Percentiles rank a stretch among this genome's conserved stretches.
Evolutionary conservation across 2,888 invertebrate genomes (phyloP).

Genomic region (Tenthredo notha): DNA sequence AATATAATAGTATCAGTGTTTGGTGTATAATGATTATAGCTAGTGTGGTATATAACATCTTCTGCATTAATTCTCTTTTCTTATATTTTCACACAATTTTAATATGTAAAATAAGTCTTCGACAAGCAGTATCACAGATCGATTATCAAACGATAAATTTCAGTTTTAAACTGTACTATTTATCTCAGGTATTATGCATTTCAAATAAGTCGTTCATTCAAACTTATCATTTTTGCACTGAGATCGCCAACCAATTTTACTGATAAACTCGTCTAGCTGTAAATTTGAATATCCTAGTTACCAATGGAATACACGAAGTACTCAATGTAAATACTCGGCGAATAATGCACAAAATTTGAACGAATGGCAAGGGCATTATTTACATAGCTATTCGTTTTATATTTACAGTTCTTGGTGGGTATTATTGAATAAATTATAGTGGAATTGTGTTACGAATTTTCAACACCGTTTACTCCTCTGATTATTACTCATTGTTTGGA

Average conservation of each 20-base stretch:
- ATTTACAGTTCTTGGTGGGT: conserved; percentile 16
- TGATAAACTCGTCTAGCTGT: not conserved
- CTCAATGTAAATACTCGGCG: not conserved
- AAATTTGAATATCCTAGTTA: not conserved
- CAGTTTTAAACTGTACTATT: conserved; percentile 8
- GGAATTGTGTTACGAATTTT: not conserved
- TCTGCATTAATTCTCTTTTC: not conserved
- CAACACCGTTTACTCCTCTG: not conserved
- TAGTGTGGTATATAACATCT: not conserved
- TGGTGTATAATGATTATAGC: not conserved
- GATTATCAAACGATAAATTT: not conserved
- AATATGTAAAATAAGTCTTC: not conserved
- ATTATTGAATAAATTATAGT: conserved; percentile 13
- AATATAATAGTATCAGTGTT: not conserved
- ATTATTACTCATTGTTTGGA: not conserved
- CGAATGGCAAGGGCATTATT: not conserved
- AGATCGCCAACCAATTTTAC: conserved; percentile 38
- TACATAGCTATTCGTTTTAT: not conserved
- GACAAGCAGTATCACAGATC: conserved; percentile 22
- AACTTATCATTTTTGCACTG: not conserved
- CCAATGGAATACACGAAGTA: not conserved
- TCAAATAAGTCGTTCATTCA: not conserved
- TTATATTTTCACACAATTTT: not conserved
- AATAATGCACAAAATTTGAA: not conserved
- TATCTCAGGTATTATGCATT: not conserved